phyloP scores from a whole-genome alignment of 2,888 invertebrate species.

The Eupelmus urozonus region DNA sequence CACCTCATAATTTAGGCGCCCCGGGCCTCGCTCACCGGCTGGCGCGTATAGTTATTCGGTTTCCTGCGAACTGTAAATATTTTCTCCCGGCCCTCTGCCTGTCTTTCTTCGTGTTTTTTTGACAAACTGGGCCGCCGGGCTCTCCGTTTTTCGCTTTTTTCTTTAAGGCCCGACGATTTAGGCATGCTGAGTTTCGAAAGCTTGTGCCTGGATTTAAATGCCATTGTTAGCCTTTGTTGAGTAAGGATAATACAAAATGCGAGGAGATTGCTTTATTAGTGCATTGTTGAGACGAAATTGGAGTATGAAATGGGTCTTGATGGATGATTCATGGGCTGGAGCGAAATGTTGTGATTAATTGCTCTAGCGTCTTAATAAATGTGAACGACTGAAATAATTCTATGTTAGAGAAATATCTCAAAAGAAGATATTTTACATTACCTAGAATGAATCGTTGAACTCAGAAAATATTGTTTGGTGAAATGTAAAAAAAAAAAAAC shows the following conservation, averaged over 20 bases:
- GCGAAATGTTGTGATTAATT: background rate
- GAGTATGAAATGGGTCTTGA: conserved; percentile 10
- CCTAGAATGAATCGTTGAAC: too few relatives aligned
- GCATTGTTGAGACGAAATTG: conserved; percentile 32
- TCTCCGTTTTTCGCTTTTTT: conserved; percentile 1
- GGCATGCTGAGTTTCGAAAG: conserved; percentile 9
- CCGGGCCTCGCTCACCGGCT: background rate
- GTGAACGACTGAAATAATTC: background rate
- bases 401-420: too few relatives aligned
- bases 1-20: conserved; percentile 48
- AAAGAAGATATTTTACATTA: too few relatives aligned
- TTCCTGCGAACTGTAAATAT: conserved; percentile 50
- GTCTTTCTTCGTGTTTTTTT: background rate
- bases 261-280: conserved; percentile 48
- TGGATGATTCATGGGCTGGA: background rate
- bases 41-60: conserved; percentile 20
- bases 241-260: background rate
- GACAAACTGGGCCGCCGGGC: conserved; percentile 29
- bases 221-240: conserved; percentile 43
- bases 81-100: conserved; percentile 4
- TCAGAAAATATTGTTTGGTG: too few relatives aligned
- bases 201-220: conserved; percentile 36
- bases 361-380: background rate
- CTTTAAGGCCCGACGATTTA: background rate
- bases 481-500: too few relatives aligned